A percentile compares a stretch with the other conserved stretches of the same genome.
phyloP scores from a whole-genome alignment of 1,140 invertebrate genomes.

The Microplitis demolitor region DNA sequence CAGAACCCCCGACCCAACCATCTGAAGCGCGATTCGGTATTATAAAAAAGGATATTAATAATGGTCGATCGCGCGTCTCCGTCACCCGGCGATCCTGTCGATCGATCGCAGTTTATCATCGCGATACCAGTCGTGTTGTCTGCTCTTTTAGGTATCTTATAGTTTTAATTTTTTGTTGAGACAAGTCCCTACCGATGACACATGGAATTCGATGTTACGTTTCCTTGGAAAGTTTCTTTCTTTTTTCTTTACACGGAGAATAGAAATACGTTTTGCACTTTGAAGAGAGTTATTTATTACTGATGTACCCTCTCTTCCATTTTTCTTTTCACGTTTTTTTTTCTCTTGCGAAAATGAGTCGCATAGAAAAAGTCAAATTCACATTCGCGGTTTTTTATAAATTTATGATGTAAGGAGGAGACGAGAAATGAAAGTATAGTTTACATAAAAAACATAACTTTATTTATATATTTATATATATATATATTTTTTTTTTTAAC shows the following conservation, averaged over 20 bases:
- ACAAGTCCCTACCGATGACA: not conserved
- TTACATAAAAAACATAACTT: slow-evolving; percentile 8
- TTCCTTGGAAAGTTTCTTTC: slow-evolving; percentile 7
- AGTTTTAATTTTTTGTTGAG: not conserved
- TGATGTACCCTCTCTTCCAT: not conserved
- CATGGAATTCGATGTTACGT: not conserved
- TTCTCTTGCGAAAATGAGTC: not conserved
- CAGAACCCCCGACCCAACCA: not conserved
- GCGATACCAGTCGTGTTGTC: not conserved
- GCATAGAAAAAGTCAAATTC: not conserved
- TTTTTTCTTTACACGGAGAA: too few species aligned
- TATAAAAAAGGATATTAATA: slow-evolving; percentile 16
- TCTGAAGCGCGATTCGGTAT: not conserved
- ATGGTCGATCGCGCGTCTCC: slow-evolving; percentile 8
- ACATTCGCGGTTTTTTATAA: not conserved
- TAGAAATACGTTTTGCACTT: slow-evolving; percentile 10
- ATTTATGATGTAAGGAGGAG: not conserved
- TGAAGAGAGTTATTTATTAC: slow-evolving; percentile 1
- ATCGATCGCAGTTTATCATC: slow-evolving; percentile 12
- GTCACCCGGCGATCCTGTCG: not conserved
- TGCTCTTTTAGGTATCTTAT: not conserved
- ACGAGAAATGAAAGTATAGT: not conserved
- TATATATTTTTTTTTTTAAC: not conserved
- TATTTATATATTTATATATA: not conserved
- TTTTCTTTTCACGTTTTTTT: not conserved